phyloP scores from a whole-genome alignment of 2,888 invertebrate species.

The Leucozona laternaria region DNA sequence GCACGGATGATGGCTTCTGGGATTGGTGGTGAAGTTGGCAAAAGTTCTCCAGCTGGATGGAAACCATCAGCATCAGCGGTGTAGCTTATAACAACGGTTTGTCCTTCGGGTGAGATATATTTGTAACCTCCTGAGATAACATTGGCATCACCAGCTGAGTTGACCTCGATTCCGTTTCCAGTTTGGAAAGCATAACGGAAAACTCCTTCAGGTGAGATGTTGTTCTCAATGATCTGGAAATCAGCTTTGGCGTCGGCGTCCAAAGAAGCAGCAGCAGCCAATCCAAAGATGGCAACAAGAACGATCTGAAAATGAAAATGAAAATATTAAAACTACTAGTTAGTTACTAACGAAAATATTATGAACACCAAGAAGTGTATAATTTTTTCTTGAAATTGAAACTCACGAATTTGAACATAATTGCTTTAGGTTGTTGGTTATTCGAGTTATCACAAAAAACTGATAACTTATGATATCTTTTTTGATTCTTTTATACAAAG shows the following conservation, averaged over 20 bases:
- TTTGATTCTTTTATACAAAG: neutral
- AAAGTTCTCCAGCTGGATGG: conserved; percentile 83
- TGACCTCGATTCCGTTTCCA: conserved; percentile 85
- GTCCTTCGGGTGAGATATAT: conserved; percentile 85
- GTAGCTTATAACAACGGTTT: conserved; percentile 82
- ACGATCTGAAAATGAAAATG: conserved; percentile 67
- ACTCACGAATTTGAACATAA: conserved; percentile 60
- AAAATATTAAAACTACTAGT: neutral
- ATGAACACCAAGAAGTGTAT: too few species aligned
- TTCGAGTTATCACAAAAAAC: conserved; percentile 47
- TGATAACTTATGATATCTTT: conserved; percentile 41
- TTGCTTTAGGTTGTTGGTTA: conserved; percentile 35
- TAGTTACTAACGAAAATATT: neutral
- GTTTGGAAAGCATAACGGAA: conserved; percentile 84
- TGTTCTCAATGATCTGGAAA: conserved; percentile 78
- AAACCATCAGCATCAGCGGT: conserved; percentile 86
- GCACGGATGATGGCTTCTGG: conserved; percentile 84
- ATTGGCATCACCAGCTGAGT: conserved; percentile 85
- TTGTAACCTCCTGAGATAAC: conserved; percentile 84
- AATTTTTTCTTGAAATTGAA: too few species aligned
- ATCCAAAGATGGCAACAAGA: conserved; percentile 79
- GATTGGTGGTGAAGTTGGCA: conserved; percentile 85
- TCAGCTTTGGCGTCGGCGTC: conserved; percentile 80
- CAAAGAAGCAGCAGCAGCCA: conserved; percentile 80
- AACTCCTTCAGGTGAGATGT: conserved; percentile 81